Conservation (phyloP, 2,113 vertebrate species). For the Mesoclemmys tuberculata region DNA sequence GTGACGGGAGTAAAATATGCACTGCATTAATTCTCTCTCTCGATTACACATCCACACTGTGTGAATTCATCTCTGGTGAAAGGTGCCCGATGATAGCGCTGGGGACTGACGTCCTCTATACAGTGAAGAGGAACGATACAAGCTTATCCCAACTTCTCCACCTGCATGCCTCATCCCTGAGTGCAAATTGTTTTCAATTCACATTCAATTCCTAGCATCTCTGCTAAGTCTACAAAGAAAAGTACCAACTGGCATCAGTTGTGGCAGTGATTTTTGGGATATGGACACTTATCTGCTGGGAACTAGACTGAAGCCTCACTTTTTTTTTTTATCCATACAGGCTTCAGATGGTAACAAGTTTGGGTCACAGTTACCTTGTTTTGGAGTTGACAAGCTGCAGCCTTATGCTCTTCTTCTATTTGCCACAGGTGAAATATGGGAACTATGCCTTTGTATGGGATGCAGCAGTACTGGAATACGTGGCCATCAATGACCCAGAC, state of each 20-base stretch:
- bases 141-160: rapidly evolving
- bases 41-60: background rate
- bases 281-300: background rate
- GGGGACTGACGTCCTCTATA: background rate
- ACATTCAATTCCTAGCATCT: rapidly evolving
- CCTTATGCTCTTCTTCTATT: conserved; percentile 8
- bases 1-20: background rate
- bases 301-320: background rate
- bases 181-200: rapidly evolving
- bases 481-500: conserved; percentile 95
- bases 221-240: background rate
- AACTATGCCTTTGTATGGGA: conserved; percentile 99
- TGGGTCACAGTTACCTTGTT: background rate
- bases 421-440: conserved; percentile 90
- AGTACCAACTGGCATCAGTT: rapidly evolving
- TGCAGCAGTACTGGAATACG: conserved; percentile 94
- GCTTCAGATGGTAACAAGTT: background rate
- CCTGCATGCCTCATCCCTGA: rapidly evolving
- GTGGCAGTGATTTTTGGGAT: rapidly evolving
- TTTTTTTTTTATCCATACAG: background rate
- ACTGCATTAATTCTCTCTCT: background rate
- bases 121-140: background rate
- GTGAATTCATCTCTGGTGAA: background rate
- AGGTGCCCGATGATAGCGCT: background rate
- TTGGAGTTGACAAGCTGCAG: rapidly evolving